Conservation (phyloP, 2,113 vertebrate species). For the Zosterops lateralis region DNA sequence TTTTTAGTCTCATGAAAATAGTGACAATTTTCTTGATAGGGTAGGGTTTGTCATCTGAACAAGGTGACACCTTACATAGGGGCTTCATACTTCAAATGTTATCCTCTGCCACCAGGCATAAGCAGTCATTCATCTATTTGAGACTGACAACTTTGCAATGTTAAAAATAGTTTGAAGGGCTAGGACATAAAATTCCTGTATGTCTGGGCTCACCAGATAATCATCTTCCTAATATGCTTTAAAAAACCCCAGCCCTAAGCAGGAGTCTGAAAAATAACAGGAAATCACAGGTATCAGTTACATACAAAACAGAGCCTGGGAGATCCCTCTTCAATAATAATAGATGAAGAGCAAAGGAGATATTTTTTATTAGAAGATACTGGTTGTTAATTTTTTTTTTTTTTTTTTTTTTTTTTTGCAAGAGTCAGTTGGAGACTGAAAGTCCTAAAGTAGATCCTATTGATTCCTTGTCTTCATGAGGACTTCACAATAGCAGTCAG, state of each 20-base stretch:
- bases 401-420: neutral
- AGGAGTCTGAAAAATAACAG: neutral
- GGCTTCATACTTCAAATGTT: neutral
- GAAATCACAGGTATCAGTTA: neutral
- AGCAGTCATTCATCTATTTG: neutral
- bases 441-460: neutral
- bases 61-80: neutral
- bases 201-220: neutral
- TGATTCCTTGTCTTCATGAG: neutral
- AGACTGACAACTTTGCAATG: neutral
- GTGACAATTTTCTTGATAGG: neutral
- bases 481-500: neutral
- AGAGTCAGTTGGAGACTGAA: neutral
- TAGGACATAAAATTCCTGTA: neutral
- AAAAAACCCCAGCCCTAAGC: neutral
- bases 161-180: neutral
- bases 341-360: neutral
- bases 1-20: neutral
- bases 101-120: neutral
- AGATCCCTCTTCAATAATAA: neutral
- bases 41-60: neutral
- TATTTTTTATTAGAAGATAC: neutral
- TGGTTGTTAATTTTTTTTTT: neutral
- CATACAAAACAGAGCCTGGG: neutral
- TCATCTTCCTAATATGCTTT: neutral